Percentiles rank a stretch among this genome's conserved stretches.
Conservation (phyloP, 1,140 invertebrate species). For the Kradibia gibbosae region DNA sequence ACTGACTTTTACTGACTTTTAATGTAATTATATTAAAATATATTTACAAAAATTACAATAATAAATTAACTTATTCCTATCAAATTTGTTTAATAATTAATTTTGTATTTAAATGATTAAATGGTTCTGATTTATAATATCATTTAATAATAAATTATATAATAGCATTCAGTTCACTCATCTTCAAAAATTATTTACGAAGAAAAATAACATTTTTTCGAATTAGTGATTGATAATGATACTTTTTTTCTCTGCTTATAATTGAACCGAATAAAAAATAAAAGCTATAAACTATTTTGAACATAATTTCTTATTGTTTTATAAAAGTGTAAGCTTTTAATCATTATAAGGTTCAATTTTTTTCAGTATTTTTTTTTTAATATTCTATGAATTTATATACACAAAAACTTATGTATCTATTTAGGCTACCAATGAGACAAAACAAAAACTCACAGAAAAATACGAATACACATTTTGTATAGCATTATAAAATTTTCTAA, state of each 20-base stretch:
- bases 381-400: too few species aligned
- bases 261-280: background rate
- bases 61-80: constrained; percentile 48
- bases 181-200: background rate
- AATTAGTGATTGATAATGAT: background rate
- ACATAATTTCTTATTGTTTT: background rate
- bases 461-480: too few species aligned
- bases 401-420: too few species aligned
- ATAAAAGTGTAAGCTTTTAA: background rate
- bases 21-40: constrained; percentile 48
- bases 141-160: too few species aligned
- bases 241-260: background rate
- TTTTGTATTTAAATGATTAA: too few species aligned
- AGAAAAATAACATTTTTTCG: background rate
- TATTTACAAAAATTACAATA: constrained; percentile 50
- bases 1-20: constrained; percentile 45
- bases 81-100: too few species aligned
- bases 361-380: background rate
- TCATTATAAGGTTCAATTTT: background rate
- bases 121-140: too few species aligned
- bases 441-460: too few species aligned
- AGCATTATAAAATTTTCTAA: too few species aligned
- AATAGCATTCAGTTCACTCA: background rate
- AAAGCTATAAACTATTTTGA: background rate
- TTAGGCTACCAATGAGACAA: too few species aligned